A percentile compares a stretch with the other conserved stretches of the same genome.
These are phyloP conservation scores for Papilio demoleus DNA, from an alignment of 2,888 invertebrate species.

Conservation along the genomic window DNA sequence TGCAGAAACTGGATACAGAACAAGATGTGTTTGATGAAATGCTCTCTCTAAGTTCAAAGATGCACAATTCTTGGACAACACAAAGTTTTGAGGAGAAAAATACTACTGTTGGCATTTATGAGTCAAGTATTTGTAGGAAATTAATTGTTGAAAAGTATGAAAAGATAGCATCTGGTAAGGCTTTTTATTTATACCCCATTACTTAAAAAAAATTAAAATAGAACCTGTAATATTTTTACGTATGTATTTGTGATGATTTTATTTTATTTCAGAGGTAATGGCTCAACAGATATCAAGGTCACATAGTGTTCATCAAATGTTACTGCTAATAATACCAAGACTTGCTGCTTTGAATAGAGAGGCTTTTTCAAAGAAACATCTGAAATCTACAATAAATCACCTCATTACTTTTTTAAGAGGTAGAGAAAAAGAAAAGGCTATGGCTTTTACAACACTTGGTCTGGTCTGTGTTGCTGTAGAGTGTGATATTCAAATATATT, in stretches of 20 bases:
- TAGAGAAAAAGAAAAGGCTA: conserved; percentile 92
- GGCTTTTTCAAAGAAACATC: conserved; percentile 89
- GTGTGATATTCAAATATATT: conserved; percentile 89
- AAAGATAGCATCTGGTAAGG: conserved; percentile 86
- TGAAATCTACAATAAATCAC: conserved; percentile 90
- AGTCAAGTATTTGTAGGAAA: conserved; percentile 93
- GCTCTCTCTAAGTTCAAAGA: conserved; percentile 78
- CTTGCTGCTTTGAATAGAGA: conserved; percentile 96
- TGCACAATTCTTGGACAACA: conserved; percentile 63
- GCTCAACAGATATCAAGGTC: conserved; percentile 91
- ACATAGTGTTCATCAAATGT: conserved; percentile 92
- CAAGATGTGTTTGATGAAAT: conserved; percentile 80
- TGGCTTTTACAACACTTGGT: conserved; percentile 96
- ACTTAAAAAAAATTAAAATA: no score
- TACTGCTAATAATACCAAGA: conserved; percentile 94
- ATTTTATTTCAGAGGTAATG: conserved; percentile 86
- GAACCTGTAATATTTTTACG: no score
- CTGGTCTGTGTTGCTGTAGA: conserved; percentile 95
- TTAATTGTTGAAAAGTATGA: conserved; percentile 93
- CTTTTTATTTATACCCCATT: conserved; percentile 4
- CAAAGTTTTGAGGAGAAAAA: conserved; percentile 67
- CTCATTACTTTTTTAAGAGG: conserved; percentile 90
- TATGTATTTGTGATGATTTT: not conserved
- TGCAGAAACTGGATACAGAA: conserved; percentile 83
- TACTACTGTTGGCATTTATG: conserved; percentile 80